Conservation (phyloP, 2,113 vertebrate genomes). For the Leuciscus idus region DNA sequence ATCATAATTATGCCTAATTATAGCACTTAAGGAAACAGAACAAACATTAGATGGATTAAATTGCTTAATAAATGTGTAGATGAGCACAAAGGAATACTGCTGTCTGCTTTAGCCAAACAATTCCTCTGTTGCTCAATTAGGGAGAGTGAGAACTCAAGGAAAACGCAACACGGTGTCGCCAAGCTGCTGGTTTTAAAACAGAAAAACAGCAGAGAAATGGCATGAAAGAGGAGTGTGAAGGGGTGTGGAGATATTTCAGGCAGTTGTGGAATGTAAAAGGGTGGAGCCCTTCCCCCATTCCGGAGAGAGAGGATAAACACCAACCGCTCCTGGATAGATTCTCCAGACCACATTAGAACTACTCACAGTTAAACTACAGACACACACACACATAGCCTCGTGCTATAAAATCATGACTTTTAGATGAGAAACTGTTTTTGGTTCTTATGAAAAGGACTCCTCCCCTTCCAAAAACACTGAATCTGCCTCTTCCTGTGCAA, state of each 20-base stretch:
- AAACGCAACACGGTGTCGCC: background rate
- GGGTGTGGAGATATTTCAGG: slow-evolving; percentile 63
- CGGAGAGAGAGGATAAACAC: slow-evolving; percentile 39
- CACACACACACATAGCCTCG: slow-evolving; percentile 26
- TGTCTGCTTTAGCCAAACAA: slow-evolving; percentile 31
- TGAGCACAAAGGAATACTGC: slow-evolving; percentile 4
- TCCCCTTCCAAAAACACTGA: slow-evolving; percentile 56
- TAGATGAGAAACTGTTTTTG: background rate
- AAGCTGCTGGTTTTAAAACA: slow-evolving; percentile 19
- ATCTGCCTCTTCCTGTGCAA: slow-evolving; percentile 55
- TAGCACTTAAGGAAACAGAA: slow-evolving; percentile 18
- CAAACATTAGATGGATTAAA: background rate
- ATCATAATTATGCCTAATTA: slow-evolving; percentile 17
- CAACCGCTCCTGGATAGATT: slow-evolving; percentile 1
- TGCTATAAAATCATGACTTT: slow-evolving; percentile 17
- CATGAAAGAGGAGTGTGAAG: slow-evolving; percentile 6
- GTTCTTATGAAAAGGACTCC: background rate
- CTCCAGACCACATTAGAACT: slow-evolving; percentile 53
- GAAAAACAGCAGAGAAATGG: slow-evolving; percentile 16
- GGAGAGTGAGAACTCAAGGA: background rate
- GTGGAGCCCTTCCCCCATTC: slow-evolving; percentile 57
- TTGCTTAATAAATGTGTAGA: slow-evolving; percentile 14
- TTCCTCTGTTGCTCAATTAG: slow-evolving; percentile 12
- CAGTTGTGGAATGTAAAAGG: slow-evolving; percentile 71
- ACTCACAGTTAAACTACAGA: slow-evolving; percentile 54